Evolutionary conservation across 2,797 vertebrate genomes (phyloP).

Genomic region (Limosa lapponica): DNA sequence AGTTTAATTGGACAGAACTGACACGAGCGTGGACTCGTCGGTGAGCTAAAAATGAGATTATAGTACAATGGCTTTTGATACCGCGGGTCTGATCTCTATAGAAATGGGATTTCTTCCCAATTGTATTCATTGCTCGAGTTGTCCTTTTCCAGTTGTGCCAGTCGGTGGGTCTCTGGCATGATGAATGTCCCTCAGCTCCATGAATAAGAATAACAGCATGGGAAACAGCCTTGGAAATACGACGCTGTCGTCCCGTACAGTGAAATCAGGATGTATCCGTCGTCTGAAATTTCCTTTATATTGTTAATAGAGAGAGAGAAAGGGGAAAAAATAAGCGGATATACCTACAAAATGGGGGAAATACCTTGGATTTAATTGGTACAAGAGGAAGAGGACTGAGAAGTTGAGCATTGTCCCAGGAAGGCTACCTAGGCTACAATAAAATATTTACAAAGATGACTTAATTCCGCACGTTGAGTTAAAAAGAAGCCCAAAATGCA

Average conservation of each 20-base stretch:
- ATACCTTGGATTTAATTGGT: neutral
- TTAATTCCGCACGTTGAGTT: neutral
- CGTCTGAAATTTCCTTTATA: neutral
- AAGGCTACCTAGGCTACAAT: neutral
- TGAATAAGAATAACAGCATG: neutral
- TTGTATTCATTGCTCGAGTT: neutral
- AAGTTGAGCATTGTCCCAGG: neutral
- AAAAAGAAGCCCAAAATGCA: neutral
- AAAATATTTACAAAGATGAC: neutral
- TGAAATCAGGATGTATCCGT: neutral
- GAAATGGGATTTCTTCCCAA: neutral
- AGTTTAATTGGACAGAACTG: neutral
- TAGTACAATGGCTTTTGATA: neutral
- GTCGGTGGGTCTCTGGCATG: neutral
- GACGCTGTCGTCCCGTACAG: neutral
- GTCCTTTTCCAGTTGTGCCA: neutral
- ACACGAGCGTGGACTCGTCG: fast-evolving
- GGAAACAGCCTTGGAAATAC: neutral
- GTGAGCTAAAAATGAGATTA: neutral
- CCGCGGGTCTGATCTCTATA: neutral
- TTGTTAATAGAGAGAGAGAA: neutral
- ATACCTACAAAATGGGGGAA: neutral
- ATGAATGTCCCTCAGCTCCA: fast-evolving
- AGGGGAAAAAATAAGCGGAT: neutral
- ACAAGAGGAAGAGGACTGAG: neutral